Base-by-base conservation (phyloP, 2,888 invertebrate genomes). In the Drosophila setosimentum region DNA sequence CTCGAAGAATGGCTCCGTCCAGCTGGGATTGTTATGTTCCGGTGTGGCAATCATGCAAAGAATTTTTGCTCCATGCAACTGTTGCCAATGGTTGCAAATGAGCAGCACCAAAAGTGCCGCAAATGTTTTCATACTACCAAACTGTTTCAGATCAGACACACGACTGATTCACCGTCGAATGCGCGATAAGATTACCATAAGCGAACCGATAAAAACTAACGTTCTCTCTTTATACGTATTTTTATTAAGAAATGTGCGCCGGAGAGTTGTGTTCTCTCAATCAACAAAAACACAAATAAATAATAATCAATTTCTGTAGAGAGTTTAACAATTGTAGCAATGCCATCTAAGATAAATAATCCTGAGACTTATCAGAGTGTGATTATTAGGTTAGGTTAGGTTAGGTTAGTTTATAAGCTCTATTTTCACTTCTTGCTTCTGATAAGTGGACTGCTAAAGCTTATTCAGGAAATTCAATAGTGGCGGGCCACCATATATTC, bases 1-100 rank as follows among this genome's bases (percentile, higher is more conserved):
- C 35, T 79, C 78, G 18, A 87, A 76, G 10, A 89, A 61, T 0
- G 78, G 75, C 16, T 58, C 49, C 7, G 75, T 55, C 89, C 89
- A 90, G 40, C 66, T 61, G 37, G 89, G 90, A 72, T 89, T 78
- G 33, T 77, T 74, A 18, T 81, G 76, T 35, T 48, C 10, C n/a
- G 83, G 35, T 0, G 81, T 87, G 21, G 73, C 74, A 18, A 87
- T 73, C 29, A 89, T 32, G 18, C 78, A 76, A 18, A 90, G 64
- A 49, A 89, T 90, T 6, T 70, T 68, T 2, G 85, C 87, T 0
- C 76, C 79, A 8, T 79, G 32, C 51, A 61, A 18, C 33, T 45
- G 51, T 21, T 74, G 66, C 75, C 75, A 68, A 2, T 42, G 21
- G 29, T 21, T 30, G 69, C 51, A 35, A 18, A 55, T n/a, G 2